Base-by-base conservation (phyloP, 2,888 invertebrate species). In the Diplolepis rosae region DNA sequence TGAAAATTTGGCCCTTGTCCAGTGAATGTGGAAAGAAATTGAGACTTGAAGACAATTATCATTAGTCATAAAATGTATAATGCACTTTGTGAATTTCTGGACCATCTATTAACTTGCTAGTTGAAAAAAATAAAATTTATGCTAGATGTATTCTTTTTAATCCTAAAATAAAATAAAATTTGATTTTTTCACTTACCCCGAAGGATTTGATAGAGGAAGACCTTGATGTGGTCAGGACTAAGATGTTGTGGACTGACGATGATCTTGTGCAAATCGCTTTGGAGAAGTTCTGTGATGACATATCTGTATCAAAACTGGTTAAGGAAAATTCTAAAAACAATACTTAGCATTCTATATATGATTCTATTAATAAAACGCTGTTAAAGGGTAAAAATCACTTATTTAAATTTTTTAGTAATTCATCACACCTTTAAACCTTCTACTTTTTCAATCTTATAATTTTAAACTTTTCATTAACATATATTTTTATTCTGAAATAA, bases 191-290 rank as follows among this genome's bases (percentile, higher is more conserved):
- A 90, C 93, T 93, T 88, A 95, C 98, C 99, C 92, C 99, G 94
- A 86, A 99, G 93, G 90, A 99, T 99, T 92, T 99, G 99, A 91
- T 99, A 99, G 86, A 99, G 95, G 93, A 99, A 99, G 91, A 99
- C 98, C 94, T 99, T 99, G 91, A 99, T 98, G 93, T 99, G 99
- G 92, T 99, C 99, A 81, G 98, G 94, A 85, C 98, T 98, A 83
- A 99, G 94, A 87, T 98, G 98, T 90, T 99, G 99, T 80, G 98
- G 98, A 83, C 99, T 99, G 85, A 99, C 99, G 90, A 99, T 99
- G 90, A 99, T 99, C 93, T 99, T 99, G 92, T 99, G 99, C 85
- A 99, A 93, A 93, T 99, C 99, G 90, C 98, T 98, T 92, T 99
- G 99, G 90, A 99, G 95, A 85, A 99, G 93, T 92, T 99, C 99